Percentiles rank a stretch among this genome's conserved stretches.
Conservation (phyloP, 2,797 vertebrate species). For the Poeciliopsis gracilis region DNA sequence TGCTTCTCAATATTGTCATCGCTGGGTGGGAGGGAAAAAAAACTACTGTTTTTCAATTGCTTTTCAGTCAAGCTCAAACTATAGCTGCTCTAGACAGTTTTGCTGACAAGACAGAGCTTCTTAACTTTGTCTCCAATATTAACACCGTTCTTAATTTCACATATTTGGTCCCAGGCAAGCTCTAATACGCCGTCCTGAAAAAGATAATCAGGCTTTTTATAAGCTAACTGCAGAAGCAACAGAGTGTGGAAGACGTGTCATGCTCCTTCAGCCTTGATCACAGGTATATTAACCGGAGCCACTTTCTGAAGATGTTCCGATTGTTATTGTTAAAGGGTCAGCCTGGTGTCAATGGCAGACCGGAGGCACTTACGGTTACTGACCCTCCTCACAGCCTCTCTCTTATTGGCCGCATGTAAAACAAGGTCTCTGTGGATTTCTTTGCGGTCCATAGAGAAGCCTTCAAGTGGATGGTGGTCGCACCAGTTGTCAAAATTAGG, state of each 20-base stretch:
- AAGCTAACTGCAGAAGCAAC: not conserved
- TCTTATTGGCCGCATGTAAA: not conserved
- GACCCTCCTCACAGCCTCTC: conserved; percentile 7
- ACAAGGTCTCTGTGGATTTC: not conserved
- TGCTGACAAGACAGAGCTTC: not conserved
- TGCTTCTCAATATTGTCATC: not conserved
- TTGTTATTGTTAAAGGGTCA: conserved; percentile 16
- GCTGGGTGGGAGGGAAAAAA: not conserved
- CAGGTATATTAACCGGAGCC: conserved; percentile 1
- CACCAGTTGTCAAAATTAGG: not conserved
- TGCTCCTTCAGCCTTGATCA: conserved; percentile 6
- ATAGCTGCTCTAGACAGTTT: not conserved
- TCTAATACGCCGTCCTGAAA: not conserved
- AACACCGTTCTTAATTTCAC: not conserved
- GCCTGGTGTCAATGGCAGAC: conserved; percentile 7
- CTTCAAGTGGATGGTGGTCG: not conserved
- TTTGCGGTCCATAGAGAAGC: not conserved
- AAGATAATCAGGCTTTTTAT: not conserved
- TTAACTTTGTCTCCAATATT: not conserved
- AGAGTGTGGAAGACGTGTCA: not conserved
- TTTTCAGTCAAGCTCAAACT: not conserved
- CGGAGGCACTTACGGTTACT: conserved; percentile 6
- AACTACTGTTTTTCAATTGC: not conserved
- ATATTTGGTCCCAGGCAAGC: not conserved
- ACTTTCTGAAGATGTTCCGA: conserved; percentile 2